Conservation (phyloP, 64 coral and sea anemone genomes). For the Trachythela sp. region DNA sequence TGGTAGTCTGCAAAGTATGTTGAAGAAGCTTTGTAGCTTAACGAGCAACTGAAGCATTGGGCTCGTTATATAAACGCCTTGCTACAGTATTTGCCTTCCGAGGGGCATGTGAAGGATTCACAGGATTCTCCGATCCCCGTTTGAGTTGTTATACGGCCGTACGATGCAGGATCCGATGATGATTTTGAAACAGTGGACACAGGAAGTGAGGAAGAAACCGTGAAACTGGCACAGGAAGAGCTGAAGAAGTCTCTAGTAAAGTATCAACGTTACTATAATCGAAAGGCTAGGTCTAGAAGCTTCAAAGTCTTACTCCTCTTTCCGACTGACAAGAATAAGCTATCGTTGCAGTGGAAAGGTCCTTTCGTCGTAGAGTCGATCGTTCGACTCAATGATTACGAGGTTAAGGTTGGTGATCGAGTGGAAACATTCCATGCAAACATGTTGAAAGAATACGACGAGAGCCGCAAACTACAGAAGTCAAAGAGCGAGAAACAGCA, state of each 20-base stretch:
- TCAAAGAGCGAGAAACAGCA: too few species aligned
- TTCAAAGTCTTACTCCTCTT: neutral
- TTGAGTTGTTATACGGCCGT: constrained; percentile 46
- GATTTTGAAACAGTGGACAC: constrained; percentile 30
- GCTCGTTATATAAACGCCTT: too few species aligned
- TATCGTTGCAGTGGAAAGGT: neutral
- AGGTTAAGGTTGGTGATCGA: neutral
- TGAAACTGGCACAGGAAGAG: neutral
- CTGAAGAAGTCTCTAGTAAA: neutral
- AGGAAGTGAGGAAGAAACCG: constrained; percentile 23
- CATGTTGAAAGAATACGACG: neutral
- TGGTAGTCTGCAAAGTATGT: constrained; percentile 43
- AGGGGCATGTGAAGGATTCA: constrained; percentile 43
- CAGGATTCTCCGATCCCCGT: constrained; percentile 62
- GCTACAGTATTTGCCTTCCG: constrained; percentile 28
- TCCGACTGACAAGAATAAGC: neutral
- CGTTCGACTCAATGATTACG: neutral
- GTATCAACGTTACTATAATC: neutral
- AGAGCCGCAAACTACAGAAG: neutral
- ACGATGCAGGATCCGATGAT: constrained; percentile 26
- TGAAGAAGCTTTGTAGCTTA: constrained; percentile 1
- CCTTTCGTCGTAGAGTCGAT: neutral
- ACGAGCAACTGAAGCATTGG: constrained; percentile 35
- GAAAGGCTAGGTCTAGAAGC: neutral
- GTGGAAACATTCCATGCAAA: neutral